Percentiles rank a stretch among this genome's conserved stretches.
phyloP scores from a whole-genome alignment of 1,140 invertebrate species.

The Procambarus virginalis region DNA sequence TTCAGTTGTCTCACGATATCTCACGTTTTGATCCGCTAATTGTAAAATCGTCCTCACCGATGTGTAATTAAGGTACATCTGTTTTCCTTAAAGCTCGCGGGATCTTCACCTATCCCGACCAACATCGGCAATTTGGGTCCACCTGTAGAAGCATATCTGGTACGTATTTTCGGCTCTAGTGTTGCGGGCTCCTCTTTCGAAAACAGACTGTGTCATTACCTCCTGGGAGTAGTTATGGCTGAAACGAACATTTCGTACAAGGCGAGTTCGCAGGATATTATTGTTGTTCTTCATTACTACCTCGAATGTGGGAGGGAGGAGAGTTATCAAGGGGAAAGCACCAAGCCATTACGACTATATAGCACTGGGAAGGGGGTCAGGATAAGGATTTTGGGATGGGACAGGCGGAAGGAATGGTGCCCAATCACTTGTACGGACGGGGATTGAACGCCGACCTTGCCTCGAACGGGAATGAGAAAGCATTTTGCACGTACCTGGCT shows the following conservation, averaged over 20 bases:
- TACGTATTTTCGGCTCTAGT: conserved; percentile 18
- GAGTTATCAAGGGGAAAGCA: too few species aligned
- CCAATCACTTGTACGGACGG: too few species aligned
- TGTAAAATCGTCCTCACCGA: conserved; percentile 38
- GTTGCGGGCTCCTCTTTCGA: conserved; percentile 12
- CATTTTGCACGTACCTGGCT: too few species aligned
- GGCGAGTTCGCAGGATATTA: neutral
- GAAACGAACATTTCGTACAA: neutral
- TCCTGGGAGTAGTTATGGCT: conserved; percentile 10
- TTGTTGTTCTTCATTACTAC: neutral
- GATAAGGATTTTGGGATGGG: too few species aligned
- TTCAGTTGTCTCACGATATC: conserved; percentile 42
- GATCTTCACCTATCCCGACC: conserved; percentile 1
- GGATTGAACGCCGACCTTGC: too few species aligned
- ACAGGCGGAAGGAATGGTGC: too few species aligned
- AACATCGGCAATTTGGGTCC: conserved; percentile 24
- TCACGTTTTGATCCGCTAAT: conserved; percentile 29
- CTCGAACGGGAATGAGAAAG: neutral
- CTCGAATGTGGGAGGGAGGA: too few species aligned
- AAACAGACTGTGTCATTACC: conserved; percentile 23
- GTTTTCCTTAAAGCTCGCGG: conserved; percentile 17
- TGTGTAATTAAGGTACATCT: conserved; percentile 37
- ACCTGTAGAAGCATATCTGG: conserved; percentile 32
- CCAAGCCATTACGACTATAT: too few species aligned
- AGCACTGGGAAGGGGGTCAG: too few species aligned